Percentiles rank a stretch among this genome's conserved stretches.
Conservation (phyloP, 1,140 invertebrate species). For the Dysdera silvatica region DNA sequence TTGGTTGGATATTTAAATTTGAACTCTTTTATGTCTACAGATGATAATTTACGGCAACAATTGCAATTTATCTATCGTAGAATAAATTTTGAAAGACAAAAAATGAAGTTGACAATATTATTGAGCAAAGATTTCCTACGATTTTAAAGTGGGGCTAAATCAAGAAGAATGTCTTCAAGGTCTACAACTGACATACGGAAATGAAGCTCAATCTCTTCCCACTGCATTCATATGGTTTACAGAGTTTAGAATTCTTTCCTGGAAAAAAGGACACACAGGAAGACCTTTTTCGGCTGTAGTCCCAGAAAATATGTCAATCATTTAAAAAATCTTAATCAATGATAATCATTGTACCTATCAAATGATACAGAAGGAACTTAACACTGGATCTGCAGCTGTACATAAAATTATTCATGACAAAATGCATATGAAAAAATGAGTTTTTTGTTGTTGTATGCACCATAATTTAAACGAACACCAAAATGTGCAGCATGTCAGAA, state of each 20-base stretch:
- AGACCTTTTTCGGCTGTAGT: no score
- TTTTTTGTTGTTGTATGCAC: no score
- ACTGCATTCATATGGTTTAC: constrained; percentile 8
- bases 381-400: neutral
- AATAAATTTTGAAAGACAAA: constrained; percentile 2
- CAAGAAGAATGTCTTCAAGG: neutral
- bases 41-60: neutral
- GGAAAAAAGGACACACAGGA: constrained; percentile 1
- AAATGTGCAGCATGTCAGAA: neutral
- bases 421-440: neutral
- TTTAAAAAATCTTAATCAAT: neutral
- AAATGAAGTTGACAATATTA: constrained; percentile 3
- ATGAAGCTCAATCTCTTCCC: neutral
- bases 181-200: neutral
- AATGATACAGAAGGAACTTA: constrained; percentile 2
- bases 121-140: neutral
- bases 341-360: neutral
- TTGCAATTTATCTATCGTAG: neutral
- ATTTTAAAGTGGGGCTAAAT: constrained; percentile 1
- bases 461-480: constrained; percentile 1
- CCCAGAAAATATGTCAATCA: no score
- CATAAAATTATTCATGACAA: neutral
- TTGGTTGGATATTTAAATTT: neutral
- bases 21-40: neutral
- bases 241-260: neutral